Evolutionary conservation across 2,797 vertebrate genomes (phyloP).

Genomic region (Acestrorhynchus altus): DNA sequence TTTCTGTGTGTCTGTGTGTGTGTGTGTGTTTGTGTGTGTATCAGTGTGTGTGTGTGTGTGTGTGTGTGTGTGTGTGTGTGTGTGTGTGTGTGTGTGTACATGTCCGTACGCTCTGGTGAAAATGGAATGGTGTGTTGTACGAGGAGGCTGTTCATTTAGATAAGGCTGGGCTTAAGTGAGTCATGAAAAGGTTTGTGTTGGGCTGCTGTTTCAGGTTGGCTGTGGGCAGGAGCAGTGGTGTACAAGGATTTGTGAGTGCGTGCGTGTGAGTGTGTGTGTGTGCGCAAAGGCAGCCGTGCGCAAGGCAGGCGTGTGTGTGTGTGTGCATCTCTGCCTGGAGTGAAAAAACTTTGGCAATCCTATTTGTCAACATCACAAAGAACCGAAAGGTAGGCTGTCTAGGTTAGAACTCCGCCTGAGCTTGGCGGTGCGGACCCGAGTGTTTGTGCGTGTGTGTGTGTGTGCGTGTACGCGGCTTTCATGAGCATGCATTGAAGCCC

Average conservation of each 20-base stretch:
- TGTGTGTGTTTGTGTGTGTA: conserved; percentile 24
- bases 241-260: conserved; percentile 23
- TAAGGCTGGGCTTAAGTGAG: conserved; percentile 70
- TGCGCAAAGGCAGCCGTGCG: too few species aligned
- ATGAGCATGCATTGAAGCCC: background rate
- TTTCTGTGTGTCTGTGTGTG: background rate
- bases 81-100: conserved; percentile 18
- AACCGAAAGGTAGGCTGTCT: conserved; percentile 36
- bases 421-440: conserved; percentile 25
- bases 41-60: conserved; percentile 8
- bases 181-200: conserved; percentile 65
- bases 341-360: conserved; percentile 74
- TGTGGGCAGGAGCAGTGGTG: conserved; percentile 14
- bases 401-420: background rate
- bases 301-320: background rate
- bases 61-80: conserved; percentile 28
- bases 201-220: conserved; percentile 62
- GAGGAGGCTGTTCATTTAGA: conserved; percentile 76
- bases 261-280: background rate
- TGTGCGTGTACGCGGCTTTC: conserved; percentile 6
- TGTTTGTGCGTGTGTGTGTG: background rate
- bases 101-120: conserved; percentile 11
- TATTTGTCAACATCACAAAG: conserved; percentile 80
- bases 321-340: conserved; percentile 54
- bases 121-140: conserved; percentile 60